These are phyloP conservation scores for Tyrophagus putrescentiae DNA, from an alignment of 1,140 invertebrate genomes.

Conservation along the genomic window DNA sequence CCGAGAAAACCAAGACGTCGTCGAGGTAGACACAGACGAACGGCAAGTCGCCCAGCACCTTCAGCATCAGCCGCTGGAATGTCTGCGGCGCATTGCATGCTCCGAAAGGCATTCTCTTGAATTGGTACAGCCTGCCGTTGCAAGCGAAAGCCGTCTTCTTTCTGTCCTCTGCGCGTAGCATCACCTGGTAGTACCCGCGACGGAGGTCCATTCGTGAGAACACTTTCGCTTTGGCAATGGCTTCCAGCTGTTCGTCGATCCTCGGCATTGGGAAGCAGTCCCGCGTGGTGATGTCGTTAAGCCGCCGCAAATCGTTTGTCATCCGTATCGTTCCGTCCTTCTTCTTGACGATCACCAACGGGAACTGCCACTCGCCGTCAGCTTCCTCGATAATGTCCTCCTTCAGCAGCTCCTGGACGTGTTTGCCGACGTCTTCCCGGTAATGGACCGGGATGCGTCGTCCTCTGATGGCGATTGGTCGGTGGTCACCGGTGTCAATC, in stretches of 20 bases:
- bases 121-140: slow-evolving; percentile 24
- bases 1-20: slow-evolving; percentile 27
- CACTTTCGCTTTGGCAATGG: background rate
- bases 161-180: background rate
- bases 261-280: slow-evolving; percentile 40
- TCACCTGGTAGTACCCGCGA: slow-evolving; percentile 22
- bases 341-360: slow-evolving; percentile 33
- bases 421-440: background rate
- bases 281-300: slow-evolving; percentile 33
- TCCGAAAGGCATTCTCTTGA: slow-evolving; percentile 26
- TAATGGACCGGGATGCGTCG: background rate
- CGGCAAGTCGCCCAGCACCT: slow-evolving; percentile 19
- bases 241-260: slow-evolving; percentile 27
- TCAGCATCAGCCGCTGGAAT: slow-evolving; percentile 29
- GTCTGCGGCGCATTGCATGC: slow-evolving; percentile 25
- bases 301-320: slow-evolving; percentile 38
- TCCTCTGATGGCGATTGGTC: background rate
- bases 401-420: slow-evolving; percentile 6
- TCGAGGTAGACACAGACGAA: slow-evolving; percentile 28
- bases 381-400: slow-evolving; percentile 25
- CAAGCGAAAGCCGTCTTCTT: slow-evolving; percentile 22
- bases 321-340: slow-evolving; percentile 36
- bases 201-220: slow-evolving; percentile 22
- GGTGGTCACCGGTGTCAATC: background rate
- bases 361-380: slow-evolving; percentile 23